A percentile compares a stretch with the other conserved stretches of the same genome.
These are phyloP conservation scores for Euzetes globulus DNA, from an alignment of 2,888 invertebrate genomes.

Conservation along the genomic window DNA sequence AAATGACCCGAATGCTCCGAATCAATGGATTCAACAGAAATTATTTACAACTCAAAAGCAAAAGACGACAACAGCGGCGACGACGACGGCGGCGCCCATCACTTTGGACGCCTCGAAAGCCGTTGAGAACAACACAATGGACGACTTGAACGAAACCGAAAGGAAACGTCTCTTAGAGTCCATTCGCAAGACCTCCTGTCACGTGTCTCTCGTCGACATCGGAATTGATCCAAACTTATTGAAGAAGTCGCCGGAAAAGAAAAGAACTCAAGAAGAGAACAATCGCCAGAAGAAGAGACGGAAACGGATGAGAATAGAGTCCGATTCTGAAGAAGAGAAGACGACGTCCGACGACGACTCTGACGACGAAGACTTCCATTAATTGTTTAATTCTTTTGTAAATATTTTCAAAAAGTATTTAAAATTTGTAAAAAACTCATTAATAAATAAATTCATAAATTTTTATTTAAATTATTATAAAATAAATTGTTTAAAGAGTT, in stretches of 20 bases:
- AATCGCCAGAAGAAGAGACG: not conserved
- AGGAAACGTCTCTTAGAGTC: slow-evolving; percentile 6
- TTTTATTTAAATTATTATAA: slow-evolving; percentile 14
- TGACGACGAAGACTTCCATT: not conserved
- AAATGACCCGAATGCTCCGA: slow-evolving; percentile 14
- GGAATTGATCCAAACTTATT: not conserved
- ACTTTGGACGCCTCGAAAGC: not conserved
- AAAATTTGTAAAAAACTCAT: slow-evolving; percentile 2
- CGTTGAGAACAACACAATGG: not conserved
- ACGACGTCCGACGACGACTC: not conserved
- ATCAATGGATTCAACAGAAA: slow-evolving; percentile 10
- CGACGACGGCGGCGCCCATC: not conserved
- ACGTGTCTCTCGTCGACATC: slow-evolving; percentile 5
- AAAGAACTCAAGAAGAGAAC: not conserved
- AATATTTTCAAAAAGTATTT: not conserved
- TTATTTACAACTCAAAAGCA: not conserved
- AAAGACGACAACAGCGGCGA: not conserved
- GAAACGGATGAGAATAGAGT: not conserved
- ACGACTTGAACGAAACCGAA: not conserved
- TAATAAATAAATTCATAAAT: not conserved
- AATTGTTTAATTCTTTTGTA: not conserved
- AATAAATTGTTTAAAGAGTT: not conserved
- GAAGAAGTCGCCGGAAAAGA: not conserved
- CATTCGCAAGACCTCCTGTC: not conserved
- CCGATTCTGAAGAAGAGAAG: not conserved